phyloP scores from a whole-genome alignment of 1,140 invertebrate species.

The Leptinotarsa undecemlineata region DNA sequence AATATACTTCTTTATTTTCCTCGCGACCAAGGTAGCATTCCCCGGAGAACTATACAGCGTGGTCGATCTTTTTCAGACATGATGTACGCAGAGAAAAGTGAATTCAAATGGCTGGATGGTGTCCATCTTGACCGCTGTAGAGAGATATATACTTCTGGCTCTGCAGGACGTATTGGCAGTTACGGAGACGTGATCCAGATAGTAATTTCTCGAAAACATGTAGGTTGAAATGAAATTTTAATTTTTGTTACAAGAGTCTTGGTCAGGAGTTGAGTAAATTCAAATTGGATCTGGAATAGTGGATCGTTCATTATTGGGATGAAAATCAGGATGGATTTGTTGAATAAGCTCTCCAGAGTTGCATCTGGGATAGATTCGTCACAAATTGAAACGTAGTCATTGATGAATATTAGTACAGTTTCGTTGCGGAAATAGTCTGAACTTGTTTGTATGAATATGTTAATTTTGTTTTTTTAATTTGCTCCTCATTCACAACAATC shows the following conservation, averaged over 20 bases:
- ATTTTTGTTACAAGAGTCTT: not conserved
- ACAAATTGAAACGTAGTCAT: too few relatives aligned
- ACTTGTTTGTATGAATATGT: too few relatives aligned
- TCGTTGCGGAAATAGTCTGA: too few relatives aligned
- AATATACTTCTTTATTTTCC: slow-evolving; percentile 1
- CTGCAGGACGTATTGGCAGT: not conserved
- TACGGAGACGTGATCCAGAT: not conserved
- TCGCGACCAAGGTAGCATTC: not conserved
- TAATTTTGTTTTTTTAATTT: too few relatives aligned
- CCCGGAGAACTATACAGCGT: not conserved
- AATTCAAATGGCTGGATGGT: not conserved
- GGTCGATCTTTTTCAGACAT: not conserved
- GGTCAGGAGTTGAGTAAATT: too few relatives aligned
- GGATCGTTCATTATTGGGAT: too few relatives aligned
- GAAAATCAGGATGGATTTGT: too few relatives aligned
- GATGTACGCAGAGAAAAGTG: slow-evolving; percentile 7
- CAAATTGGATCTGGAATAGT: too few relatives aligned
- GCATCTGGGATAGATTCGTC: too few relatives aligned
- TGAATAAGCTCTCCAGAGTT: too few relatives aligned
- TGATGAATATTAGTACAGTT: too few relatives aligned
- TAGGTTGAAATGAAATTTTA: not conserved
- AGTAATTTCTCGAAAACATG: not conserved
- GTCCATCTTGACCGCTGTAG: slow-evolving; percentile 4
- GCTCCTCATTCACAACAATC: too few relatives aligned
- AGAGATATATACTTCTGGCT: not conserved